Base-by-base conservation (phyloP, 2,888 invertebrate genomes). In the Chydorus sphaericus region DNA sequence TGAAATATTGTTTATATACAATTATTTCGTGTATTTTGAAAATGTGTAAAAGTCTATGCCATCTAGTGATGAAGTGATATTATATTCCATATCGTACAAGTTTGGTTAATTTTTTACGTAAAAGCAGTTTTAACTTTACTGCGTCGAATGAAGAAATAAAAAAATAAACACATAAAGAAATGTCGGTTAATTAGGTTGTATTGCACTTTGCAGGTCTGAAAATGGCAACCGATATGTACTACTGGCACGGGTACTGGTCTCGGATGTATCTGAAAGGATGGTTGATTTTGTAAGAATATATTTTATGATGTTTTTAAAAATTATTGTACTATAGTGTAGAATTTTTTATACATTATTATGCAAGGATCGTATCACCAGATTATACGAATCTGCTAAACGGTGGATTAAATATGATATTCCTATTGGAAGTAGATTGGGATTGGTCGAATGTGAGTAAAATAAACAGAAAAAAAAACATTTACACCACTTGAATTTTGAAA, bases 401-500 rank as follows among this genome's bases (percentile, higher is more conserved):
- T 52, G 52, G 52, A 33, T 52, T n/a, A n/a, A 52, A 18, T 33
- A 52, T 11, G 52, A 52, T n/a, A 20, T 52, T n/a, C 36, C 36
- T 1, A 8, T 18, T 11, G 52, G 52, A 36, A 36, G n/a, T 52
- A 16, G n/a, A 7, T 36, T 52, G 11, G 52, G 33, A 5, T 31
- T 52, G 18, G 36, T 52, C n/a, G 2, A 52, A n/a, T 52, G 33
- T 26, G 36, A 36, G 52, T 36, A 36, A 1, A 18, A 14, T n/a
- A 10, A 16, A 10, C 2, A 23, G 10, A 49, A 26, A 10, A 10
- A 3, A 14, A 48, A 11, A 10, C n/a, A 6, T 8, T n/a, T n/a
- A n/a, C n/a, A n/a, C n/a, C n/a, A 1, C 11, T 6, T 4, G 1
- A 2, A 49, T 8, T 16, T n/a, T 14, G 26, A n/a, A 23, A 23